Percentiles rank a stretch among this genome's conserved stretches.
These are phyloP conservation scores for Bambusicola thoracicus DNA, from an alignment of 2,113 vertebrate species.

Conservation along the genomic window DNA sequence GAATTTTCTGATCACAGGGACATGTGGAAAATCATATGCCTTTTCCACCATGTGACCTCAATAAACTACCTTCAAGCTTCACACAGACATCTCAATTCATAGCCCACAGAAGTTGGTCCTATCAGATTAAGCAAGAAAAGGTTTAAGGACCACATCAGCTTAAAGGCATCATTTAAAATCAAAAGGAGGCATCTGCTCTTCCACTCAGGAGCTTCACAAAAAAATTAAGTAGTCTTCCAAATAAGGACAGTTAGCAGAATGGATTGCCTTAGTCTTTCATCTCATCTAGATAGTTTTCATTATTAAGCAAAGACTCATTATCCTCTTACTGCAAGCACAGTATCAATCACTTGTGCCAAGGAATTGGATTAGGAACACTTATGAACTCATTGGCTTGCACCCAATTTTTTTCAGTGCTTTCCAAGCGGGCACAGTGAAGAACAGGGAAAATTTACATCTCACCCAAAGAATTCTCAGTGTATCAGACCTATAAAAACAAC, in stretches of 20 bases:
- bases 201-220: background rate
- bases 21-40: background rate
- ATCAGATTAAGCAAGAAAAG: background rate
- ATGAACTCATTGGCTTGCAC: background rate
- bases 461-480: background rate
- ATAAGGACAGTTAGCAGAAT: constrained; percentile 5
- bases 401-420: background rate
- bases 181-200: constrained; percentile 7
- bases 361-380: constrained; percentile 32
- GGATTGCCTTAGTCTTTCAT: constrained; percentile 41
- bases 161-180: background rate
- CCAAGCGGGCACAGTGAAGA: background rate
- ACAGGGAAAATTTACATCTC: background rate
- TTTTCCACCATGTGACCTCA: background rate
- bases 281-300: constrained; percentile 46
- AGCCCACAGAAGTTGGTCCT: background rate
- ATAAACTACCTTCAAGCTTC: background rate
- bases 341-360: constrained; percentile 35
- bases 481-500: constrained; percentile 51
- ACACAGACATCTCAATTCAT: background rate
- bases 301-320: constrained; percentile 54
- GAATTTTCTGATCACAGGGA: background rate
- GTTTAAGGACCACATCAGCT: background rate
- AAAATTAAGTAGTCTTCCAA: background rate
- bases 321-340: background rate